A percentile compares a stretch with the other conserved stretches of the same genome.
Evolutionary conservation across 2,113 vertebrate species (phyloP).

Genomic region (Neodontobutis hainanensis): DNA sequence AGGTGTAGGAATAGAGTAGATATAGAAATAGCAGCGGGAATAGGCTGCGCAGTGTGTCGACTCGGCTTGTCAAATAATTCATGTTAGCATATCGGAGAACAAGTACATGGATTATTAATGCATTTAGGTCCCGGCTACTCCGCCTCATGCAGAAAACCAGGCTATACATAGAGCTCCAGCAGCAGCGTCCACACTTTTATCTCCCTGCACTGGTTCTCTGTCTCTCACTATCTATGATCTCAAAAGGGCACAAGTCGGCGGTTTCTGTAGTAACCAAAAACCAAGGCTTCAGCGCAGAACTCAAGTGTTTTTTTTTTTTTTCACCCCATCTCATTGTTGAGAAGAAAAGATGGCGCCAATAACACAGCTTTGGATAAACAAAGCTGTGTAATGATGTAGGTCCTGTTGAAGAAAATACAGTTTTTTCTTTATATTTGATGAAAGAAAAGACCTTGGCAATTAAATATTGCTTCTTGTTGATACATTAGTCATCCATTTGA

Average conservation of each 20-base stretch:
- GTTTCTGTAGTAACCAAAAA: conserved; percentile 57
- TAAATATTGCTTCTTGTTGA: background rate
- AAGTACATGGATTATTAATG: conserved; percentile 60
- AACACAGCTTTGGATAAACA: background rate
- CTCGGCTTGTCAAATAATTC: conserved; percentile 57
- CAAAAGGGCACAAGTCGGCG: conserved; percentile 34
- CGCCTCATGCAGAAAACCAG: conserved; percentile 9
- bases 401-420: background rate
- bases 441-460: background rate
- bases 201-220: background rate
- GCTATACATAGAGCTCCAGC: conserved; percentile 24
- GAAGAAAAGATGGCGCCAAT: conserved; percentile 1
- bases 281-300: conserved; percentile 28
- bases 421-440: background rate
- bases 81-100: conserved; percentile 63
- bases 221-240: background rate
- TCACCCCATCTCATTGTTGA: background rate
- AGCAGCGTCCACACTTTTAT: conserved; percentile 2
- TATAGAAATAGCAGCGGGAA: background rate
- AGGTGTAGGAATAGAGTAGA: conserved; percentile 25
- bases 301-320: conserved; percentile 12
- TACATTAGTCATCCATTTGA: background rate
- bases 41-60: conserved; percentile 6
- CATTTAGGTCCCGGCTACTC: conserved; percentile 42
- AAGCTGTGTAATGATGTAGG: background rate